Base-by-base conservation (phyloP, 1,140 invertebrate species). In the Holcopasites calliopsidis region DNA sequence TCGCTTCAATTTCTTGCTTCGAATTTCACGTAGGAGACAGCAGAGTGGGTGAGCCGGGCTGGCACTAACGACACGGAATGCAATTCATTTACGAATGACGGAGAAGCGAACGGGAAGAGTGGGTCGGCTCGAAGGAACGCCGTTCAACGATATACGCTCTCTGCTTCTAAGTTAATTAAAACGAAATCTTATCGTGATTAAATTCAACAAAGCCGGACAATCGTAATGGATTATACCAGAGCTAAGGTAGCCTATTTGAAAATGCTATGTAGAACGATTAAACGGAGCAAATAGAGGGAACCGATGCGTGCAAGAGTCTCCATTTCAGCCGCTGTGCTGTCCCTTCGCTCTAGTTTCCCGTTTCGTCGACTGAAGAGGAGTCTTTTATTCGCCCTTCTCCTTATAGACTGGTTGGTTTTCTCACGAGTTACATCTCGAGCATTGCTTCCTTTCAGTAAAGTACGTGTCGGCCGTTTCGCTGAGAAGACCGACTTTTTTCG, bases 401-500 rank as follows among this genome's bases (percentile, higher is more conserved):
- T 16, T 11, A 2, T 11, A 33, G 47, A 13, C 52, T 31, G 50
- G 31, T 77, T 77, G 44, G 44, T 47, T 65, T 52, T 18, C 28
- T n/a, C 47, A 28, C 47, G 50, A 33, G 57, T 55, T 26, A 16
- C 26, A 49, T 28, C 23, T 23, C 21, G 35, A 44, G 31, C 61
- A 76, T 85, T 81, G 71, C 83, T 21, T 58, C 31, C 40, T 38
- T 11, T 28, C 38, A 21, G 23, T 69, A 44, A 75, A 68, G 81
- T 81, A 77, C 60, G 42, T 73, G 81, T 76, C 81, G 66, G 74
- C 70, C 49, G 77, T 83, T 84, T 77, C 78, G 54, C 68, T 18
- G 58, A 16, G 54, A 81, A 54, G 57, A 33, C 23, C 64, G 64
- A 21, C 42, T n/a, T n/a, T 65, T 44, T 23, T 38, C 31, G 50